Evolutionary conservation across 2,113 vertebrate species (phyloP), one percentile per base, ranked within the genome.

Genomic region (Colossoma macropomum): DNA sequence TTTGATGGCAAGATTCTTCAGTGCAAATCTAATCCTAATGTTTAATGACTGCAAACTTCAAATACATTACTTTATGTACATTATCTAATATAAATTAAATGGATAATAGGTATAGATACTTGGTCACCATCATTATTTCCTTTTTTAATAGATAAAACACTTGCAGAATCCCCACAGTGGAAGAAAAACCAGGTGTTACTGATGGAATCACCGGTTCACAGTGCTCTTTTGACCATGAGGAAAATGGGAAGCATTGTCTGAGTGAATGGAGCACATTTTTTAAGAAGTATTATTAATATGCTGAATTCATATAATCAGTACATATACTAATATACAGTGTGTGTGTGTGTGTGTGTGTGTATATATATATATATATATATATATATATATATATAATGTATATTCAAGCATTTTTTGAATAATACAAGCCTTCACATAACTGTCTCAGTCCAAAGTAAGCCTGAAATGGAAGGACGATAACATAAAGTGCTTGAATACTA

Each of bases 151-250:
- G 93, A 93, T 45, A 38, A 86, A 41, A 71, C 38, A 0, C 88
- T 94, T 75, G 75, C 75, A 5, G 78, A 79, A 16, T 91, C 90
- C 73, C 52, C 87, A 1, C 79, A 87, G 75, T 95, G 93, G 94
- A 92, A 86, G 89, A 84, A 89, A 30, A 86, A 79, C 88, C 27
- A 66, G 65, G 77, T 70, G 27, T 79, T 93, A 4, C 87, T 95
- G 70, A 75, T 79, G 88, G 86, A 93, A 75, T 88, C 82, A 59
- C 93, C 94, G 23, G 85, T 92, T 21, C 94, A 95, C 89, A 85
- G 62, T 83, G 93, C 90, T 80, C 82, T 95, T 72, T 38, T 30
- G 19, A 70, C 74, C 65, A 90, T 94, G 90, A 93, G 63, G 84
- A 88, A 81, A 34, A 87, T 66, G 45, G 84, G 77, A 13, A 41